Conservation (phyloP, 2,888 invertebrate genomes). For the Sussaba pulchella region DNA sequence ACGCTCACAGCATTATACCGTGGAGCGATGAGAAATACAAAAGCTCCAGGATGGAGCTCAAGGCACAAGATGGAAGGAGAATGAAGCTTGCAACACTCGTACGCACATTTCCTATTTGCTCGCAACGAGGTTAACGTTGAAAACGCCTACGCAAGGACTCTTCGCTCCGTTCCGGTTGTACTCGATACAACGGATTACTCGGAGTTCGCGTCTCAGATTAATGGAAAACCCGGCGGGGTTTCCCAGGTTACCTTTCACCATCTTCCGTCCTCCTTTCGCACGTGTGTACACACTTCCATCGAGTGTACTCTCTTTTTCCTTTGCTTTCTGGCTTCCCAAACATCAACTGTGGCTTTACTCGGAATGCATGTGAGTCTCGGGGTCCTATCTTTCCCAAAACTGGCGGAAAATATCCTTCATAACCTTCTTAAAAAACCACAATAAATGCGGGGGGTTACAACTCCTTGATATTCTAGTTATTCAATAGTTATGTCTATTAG, state of each 20-base stretch:
- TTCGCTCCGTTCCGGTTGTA: slow-evolving; percentile 54
- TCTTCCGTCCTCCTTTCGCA: slow-evolving; percentile 34
- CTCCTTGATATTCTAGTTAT: too few species aligned
- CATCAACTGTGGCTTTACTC: slow-evolving; percentile 42
- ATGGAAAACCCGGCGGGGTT: slow-evolving; percentile 66
- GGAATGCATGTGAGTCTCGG: background rate
- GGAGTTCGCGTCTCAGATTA: slow-evolving; percentile 72
- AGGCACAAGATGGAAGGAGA: slow-evolving; percentile 5
- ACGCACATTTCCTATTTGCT: background rate
- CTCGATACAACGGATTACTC: slow-evolving; percentile 70
- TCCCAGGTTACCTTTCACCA: slow-evolving; percentile 53
- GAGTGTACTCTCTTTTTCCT: slow-evolving; percentile 46
- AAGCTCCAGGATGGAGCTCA: slow-evolving; percentile 16
- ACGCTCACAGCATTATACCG: slow-evolving; percentile 9
- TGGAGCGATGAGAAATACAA: slow-evolving; percentile 8
- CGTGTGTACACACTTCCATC: background rate
- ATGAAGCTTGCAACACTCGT: slow-evolving; percentile 24
- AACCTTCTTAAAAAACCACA: too few species aligned
- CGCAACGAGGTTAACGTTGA: slow-evolving; percentile 47
- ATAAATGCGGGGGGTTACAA: too few species aligned
- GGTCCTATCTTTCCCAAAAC: too few species aligned
- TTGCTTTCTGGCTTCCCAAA: slow-evolving; percentile 23
- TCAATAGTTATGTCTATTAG: too few species aligned
- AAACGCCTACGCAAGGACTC: slow-evolving; percentile 54
- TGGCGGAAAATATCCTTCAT: too few species aligned